Conservation (phyloP, 2,113 vertebrate species). For the Chamaea fasciata region DNA sequence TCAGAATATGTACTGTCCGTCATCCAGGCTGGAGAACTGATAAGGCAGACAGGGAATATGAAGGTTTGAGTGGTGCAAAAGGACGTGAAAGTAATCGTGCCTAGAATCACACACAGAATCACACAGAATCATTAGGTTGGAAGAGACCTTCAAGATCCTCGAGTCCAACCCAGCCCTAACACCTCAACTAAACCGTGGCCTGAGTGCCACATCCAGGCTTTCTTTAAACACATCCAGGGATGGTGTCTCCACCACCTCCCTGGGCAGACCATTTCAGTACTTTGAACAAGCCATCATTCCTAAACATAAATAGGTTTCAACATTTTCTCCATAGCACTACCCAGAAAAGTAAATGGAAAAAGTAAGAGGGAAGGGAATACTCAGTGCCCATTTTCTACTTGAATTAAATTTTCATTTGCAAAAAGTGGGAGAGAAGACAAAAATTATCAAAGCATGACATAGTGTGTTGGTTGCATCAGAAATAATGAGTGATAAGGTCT, state of each 20-base stretch:
- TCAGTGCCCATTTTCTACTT: not conserved
- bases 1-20: not conserved
- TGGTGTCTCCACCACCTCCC: not conserved
- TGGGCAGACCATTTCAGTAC: not conserved
- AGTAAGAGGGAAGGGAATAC: not conserved
- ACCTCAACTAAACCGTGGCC: not conserved
- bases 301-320: not conserved
- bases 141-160: not conserved
- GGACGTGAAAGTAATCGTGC: not conserved
- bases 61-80: not conserved
- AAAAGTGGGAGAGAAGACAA: not conserved
- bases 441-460: not conserved
- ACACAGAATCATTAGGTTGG: not conserved
- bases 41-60: not conserved
- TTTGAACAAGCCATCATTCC: not conserved
- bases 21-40: not conserved
- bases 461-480: not conserved
- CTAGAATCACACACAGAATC: not conserved
- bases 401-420: not conserved
- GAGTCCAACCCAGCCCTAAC: not conserved
- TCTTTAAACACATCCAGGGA: not conserved
- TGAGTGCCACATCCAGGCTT: not conserved
- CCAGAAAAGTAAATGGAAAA: not conserved
- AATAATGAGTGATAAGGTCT: not conserved
- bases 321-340: not conserved